Conservation (phyloP, 1,140 invertebrate genomes). For the Limonius californicus region DNA sequence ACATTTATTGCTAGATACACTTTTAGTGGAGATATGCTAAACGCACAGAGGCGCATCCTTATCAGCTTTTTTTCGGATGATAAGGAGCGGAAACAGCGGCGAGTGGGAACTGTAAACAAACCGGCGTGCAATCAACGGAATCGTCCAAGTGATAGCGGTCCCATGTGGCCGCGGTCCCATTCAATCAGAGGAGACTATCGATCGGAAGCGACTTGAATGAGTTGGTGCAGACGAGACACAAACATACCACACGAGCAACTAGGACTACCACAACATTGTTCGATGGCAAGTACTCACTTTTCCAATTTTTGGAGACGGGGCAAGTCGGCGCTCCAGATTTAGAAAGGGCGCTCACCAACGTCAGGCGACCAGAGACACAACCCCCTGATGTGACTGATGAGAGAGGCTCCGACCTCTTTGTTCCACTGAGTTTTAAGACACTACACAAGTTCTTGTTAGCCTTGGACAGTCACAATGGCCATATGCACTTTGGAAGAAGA, state of each 20-base stretch:
- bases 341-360: background rate
- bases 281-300: slow-evolving; percentile 2
- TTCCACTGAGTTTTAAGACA: slow-evolving; percentile 11
- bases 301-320: background rate
- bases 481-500: background rate
- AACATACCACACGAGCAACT: background rate
- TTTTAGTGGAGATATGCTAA: slow-evolving; percentile 1
- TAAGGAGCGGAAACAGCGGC: slow-evolving; percentile 14
- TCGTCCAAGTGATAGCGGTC: slow-evolving; percentile 14
- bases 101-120: slow-evolving; percentile 19
- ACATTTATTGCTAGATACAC: too few relatives aligned
- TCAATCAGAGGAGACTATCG: slow-evolving; percentile 21
- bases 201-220: slow-evolving; percentile 5
- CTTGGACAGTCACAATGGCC: slow-evolving; percentile 1
- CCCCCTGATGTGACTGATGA: background rate
- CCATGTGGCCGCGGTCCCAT: slow-evolving; percentile 17
- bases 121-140: background rate
- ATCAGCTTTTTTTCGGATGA: background rate
- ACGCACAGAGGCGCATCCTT: background rate
- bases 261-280: slow-evolving; percentile 11
- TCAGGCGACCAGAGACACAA: background rate
- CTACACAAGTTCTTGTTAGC: slow-evolving; percentile 13
- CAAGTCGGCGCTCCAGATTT: too few relatives aligned
- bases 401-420: slow-evolving; percentile 9
- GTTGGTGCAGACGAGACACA: background rate